Base-by-base conservation (phyloP, 2,888 invertebrate species). In the Tuberolachnus salignus region DNA sequence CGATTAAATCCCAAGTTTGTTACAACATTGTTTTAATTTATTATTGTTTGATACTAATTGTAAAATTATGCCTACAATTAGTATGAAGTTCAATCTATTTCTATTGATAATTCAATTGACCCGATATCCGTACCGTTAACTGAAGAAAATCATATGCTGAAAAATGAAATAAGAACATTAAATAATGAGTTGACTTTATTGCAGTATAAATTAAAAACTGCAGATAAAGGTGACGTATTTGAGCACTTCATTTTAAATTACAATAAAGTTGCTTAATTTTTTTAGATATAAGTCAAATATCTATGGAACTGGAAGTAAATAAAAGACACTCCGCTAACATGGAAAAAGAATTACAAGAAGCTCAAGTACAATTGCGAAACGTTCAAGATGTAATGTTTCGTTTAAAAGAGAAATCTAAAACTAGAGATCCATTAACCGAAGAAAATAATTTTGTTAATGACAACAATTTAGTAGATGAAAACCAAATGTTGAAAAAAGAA, bases 171-270 rank as follows among this genome's bases (percentile, higher is more conserved):
- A 16, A 84, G 86, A 55, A 87, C 87, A 66, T 84, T 88, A 3
- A 88, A 88, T 82, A 86, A 87, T 82, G 88, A 89, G 83, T 85
- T 88, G 83, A 84, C 87, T 4, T 84, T 87, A 69, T 83, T 88
- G 10, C 84, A 87, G 23, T 84, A 86, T 80, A 84, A 88, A 81
- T 86, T 86, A 13, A 87, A 87, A 83, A 85, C 85, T 64, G 85
- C 87, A 55, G 86, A 88, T 83, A 85, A 85, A 84, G 87, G 88
- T 87, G 75, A 73, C 66, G n/a, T 19, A 3, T 78, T 59, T 46
- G 2, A 3, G 34, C 49, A 16, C 2, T 80, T 80, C 23, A 14
- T 19, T 51, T 26, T 3, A 59, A 42, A 23, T n/a, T 23, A 9
- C 23, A 55, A 51, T 66, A 10, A 42, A 14, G 1, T 21, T 63